Evolutionary conservation across 2,113 vertebrate species (phyloP).

Genomic region (Nesoenas mayeri): DNA sequence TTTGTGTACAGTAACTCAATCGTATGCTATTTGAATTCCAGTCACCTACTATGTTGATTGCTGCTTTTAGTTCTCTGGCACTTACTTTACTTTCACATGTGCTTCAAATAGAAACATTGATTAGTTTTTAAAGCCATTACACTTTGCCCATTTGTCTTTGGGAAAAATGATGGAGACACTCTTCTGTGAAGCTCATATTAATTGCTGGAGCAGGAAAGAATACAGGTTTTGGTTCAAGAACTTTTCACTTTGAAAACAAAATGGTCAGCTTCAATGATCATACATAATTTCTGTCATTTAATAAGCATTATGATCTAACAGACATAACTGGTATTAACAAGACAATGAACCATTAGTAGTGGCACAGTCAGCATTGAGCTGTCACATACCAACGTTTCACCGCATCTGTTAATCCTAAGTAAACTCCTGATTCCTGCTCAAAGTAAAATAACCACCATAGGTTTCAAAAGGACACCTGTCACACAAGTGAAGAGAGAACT

Average conservation of each 20-base stretch:
- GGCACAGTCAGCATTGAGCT: background rate
- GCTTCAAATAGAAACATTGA: background rate
- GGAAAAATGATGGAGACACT: background rate
- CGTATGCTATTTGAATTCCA: background rate
- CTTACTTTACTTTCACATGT: slow-evolving; percentile 6
- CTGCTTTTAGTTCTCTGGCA: background rate
- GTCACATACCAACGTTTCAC: background rate
- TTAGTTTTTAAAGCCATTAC: slow-evolving; percentile 12
- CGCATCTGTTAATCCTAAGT: background rate
- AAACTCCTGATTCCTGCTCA: background rate
- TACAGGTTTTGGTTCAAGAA: background rate
- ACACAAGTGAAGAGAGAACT: background rate
- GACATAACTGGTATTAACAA: background rate
- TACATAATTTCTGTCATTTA: background rate
- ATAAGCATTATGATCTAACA: background rate
- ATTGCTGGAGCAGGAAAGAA: background rate
- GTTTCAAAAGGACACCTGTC: background rate
- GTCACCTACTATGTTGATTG: background rate
- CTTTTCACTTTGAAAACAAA: background rate
- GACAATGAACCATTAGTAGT: background rate
- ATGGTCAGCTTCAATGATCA: background rate
- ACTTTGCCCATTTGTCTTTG: background rate
- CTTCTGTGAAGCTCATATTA: background rate
- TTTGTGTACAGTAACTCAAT: background rate
- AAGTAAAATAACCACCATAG: background rate